Evolutionary conservation across 2,888 invertebrate genomes (phyloP).

Genomic region (Tubiluchus corallicola): DNA sequence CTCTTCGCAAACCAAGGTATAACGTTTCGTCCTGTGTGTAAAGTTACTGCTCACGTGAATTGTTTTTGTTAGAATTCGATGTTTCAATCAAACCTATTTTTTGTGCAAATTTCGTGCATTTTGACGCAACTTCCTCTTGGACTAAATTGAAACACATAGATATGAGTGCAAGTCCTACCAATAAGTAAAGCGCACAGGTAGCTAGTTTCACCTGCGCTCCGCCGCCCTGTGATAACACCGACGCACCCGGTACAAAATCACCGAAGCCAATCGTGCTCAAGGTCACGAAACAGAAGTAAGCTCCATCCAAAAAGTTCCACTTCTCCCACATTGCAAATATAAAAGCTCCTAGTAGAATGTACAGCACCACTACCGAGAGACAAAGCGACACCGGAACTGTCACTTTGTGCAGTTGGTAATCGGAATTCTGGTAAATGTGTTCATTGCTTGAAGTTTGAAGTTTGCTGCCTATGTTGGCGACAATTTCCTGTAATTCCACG

Average conservation of each 20-base stretch:
- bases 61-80: too few relatives aligned
- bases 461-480: not conserved
- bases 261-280: conserved; percentile 16
- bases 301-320: conserved; percentile 73
- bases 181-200: conserved; percentile 69
- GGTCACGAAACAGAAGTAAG: conserved; percentile 6
- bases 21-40: too few relatives aligned
- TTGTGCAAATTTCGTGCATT: conserved; percentile 65
- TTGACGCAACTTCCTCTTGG: conserved; percentile 76
- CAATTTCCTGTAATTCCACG: not conserved
- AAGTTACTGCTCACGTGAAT: too few relatives aligned
- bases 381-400: conserved; percentile 75
- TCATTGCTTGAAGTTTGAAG: too few relatives aligned
- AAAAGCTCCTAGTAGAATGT: conserved; percentile 70
- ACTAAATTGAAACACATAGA: conserved; percentile 95
- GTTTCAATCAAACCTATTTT: conserved; percentile 45
- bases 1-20: too few relatives aligned
- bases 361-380: conserved; percentile 67
- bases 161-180: conserved; percentile 78
- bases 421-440: too few relatives aligned
- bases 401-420: conserved; percentile 37
- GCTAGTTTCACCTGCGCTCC: conserved; percentile 47
- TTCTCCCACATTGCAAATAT: conserved; percentile 80
- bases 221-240: not conserved
- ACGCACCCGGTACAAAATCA: conserved; percentile 43